Conservation (phyloP, 2,888 invertebrate species). For the Nowickia ferox region DNA sequence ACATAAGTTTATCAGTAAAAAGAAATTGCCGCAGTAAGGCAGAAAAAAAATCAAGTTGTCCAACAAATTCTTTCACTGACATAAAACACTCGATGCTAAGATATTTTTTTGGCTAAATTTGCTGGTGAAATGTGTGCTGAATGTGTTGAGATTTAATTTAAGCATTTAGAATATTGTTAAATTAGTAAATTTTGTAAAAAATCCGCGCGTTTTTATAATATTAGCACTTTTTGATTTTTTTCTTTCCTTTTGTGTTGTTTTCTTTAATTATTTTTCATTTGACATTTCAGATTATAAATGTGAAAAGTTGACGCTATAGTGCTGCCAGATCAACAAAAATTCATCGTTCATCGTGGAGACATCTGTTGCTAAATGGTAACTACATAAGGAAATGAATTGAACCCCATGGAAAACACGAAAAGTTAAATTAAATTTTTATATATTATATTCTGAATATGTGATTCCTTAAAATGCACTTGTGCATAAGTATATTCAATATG, state of each 20-base stretch:
- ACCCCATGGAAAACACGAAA: not conserved
- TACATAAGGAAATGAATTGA: not conserved
- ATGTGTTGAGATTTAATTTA: conserved; percentile 8
- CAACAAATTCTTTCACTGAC: conserved; percentile 29
- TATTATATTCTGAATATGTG: too few relatives aligned
- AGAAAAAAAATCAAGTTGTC: conserved; percentile 29
- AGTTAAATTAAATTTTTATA: too few relatives aligned
- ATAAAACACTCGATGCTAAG: conserved; percentile 12
- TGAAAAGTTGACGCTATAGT: conserved; percentile 52
- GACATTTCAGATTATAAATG: conserved; percentile 57
- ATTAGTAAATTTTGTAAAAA: conserved; percentile 55
- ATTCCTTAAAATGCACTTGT: too few relatives aligned
- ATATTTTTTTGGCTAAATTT: conserved; percentile 24
- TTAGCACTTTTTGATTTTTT: conserved; percentile 64
- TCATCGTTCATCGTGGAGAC: not conserved
- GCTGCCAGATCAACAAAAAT: conserved; percentile 32
- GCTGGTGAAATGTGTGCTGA: not conserved
- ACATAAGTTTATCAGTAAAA: conserved; percentile 22
- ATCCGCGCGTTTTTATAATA: conserved; percentile 65
- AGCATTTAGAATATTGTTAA: conserved; percentile 46
- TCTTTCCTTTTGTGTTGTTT: conserved; percentile 62
- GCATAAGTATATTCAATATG: too few relatives aligned
- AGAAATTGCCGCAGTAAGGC: conserved; percentile 29
- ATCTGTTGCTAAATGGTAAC: not conserved
- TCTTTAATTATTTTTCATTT: conserved; percentile 58